Conservation (phyloP, 2,113 vertebrate genomes). For the Cavia aperea region DNA sequence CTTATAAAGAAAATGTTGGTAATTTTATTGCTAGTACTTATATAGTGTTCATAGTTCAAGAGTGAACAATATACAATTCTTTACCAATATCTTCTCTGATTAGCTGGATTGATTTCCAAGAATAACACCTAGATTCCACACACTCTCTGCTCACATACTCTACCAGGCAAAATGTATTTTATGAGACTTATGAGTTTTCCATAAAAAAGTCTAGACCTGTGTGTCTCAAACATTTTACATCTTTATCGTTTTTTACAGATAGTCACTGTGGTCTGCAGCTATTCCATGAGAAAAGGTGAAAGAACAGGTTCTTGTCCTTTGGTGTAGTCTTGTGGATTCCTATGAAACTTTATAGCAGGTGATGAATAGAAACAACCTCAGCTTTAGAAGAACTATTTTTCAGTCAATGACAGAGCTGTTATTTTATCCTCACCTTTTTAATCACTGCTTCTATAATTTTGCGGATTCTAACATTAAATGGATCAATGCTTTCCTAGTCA, state of each 20-base stretch:
- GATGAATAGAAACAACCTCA: neutral
- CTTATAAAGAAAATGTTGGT: neutral
- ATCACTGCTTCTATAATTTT: neutral
- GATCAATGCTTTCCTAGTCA: neutral
- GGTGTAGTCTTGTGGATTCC: rapidly evolving
- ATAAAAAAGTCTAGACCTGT: neutral
- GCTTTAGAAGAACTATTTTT: neutral
- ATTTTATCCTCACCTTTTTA: neutral
- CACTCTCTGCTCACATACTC: neutral
- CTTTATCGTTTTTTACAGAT: neutral
- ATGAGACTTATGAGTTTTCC: neutral
- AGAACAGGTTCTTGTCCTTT: neutral
- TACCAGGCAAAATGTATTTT: neutral
- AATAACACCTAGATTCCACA: neutral
- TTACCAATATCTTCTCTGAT: neutral
- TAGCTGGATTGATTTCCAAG: neutral
- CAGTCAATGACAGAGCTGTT: neutral
- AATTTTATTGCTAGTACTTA: too few species aligned
- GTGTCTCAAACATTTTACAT: neutral
- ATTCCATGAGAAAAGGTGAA: neutral
- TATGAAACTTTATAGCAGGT: neutral
- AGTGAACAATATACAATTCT: neutral
- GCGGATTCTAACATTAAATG: neutral
- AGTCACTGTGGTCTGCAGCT: neutral
- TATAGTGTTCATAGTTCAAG: neutral